Evolutionary conservation across 30 jellyfish, hydroid and myxozoan genomes (phyloP), one percentile per base, ranked within the genome.

Genomic region (Turritopsis rubra): DNA sequence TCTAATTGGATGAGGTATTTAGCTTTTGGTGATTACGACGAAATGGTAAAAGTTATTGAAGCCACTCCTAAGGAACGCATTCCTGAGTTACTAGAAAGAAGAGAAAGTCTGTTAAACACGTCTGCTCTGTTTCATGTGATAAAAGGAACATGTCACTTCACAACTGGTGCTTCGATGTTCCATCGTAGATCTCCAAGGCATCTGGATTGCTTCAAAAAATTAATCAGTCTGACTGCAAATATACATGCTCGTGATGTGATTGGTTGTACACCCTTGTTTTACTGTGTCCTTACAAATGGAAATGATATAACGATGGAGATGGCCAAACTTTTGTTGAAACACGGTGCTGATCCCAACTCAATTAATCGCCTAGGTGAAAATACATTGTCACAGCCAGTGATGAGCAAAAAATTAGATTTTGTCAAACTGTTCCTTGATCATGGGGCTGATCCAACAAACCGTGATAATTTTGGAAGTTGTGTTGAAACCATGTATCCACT

Each of bases 61-160:
- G 29, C 8, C 29, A 66, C 76, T 66, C 76, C 76, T 66, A 25
- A 66, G 17, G 76, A 25, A 66, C 9, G 8, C 29, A n/a, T 66
- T n/a, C 27, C 27, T n/a, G 29, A 66, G 28, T 66, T 66, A 66
- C 29, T 66, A 3, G 76, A 66, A 18, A 21, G 76, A 66, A 7
- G 76, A n/a, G 76, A 66, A 66, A 66, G 29, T 22, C 76, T 66
- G 76, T 17, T n/a, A 3, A 66, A 66, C 29, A 4, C 17, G 8
- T 66, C 76, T n/a, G 76, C 76, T 7, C 29, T 66, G 76, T 66
- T 66, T 66, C 76, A 66, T 25, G 76, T 66, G 28, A 66, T 66
- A n/a, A 3, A 3, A 17, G 76, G 76, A 66, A 1, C 76, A 8
- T 17, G 5, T 9, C 8, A 9, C 17, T 8, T 25, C 4, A 22